Conservation (phyloP, 2,888 invertebrate genomes). For the Dysmachus trigonus region DNA sequence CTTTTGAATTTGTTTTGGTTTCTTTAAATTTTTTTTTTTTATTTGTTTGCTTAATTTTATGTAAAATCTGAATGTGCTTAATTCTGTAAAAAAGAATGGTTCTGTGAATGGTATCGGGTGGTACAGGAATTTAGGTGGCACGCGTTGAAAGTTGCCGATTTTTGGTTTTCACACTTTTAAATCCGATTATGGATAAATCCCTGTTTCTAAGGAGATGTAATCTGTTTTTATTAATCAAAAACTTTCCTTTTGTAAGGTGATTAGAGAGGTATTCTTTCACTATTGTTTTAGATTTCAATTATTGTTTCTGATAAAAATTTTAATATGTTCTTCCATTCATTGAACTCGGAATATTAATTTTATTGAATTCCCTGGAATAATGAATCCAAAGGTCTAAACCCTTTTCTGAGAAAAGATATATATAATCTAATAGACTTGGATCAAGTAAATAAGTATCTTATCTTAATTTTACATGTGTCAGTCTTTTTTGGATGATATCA, state of each 20-base stretch:
- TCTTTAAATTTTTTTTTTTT: not conserved
- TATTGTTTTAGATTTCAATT: not conserved
- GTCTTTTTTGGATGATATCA: no score
- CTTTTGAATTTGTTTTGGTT: not conserved
- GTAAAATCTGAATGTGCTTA: not conserved
- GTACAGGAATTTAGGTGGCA: not conserved
- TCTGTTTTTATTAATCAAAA: not conserved
- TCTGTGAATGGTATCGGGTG: conserved; percentile 10
- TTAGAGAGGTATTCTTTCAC: not conserved
- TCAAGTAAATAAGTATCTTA: no score
- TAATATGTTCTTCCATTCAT: not conserved
- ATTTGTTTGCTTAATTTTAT: not conserved
- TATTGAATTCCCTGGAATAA: not conserved
- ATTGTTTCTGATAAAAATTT: not conserved
- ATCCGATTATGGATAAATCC: not conserved
- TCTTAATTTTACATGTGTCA: no score
- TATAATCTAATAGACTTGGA: no score
- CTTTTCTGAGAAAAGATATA: no score
- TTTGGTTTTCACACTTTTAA: not conserved
- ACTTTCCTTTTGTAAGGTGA: not conserved
- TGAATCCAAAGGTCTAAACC: no score
- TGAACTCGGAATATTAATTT: not conserved
- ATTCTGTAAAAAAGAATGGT: not conserved
- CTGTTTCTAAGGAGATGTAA: not conserved
- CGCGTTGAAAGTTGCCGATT: not conserved